Percentiles rank a stretch among this genome's conserved stretches.
Evolutionary conservation across 2,797 vertebrate species (phyloP).

Genomic region (Varecia variegata): DNA sequence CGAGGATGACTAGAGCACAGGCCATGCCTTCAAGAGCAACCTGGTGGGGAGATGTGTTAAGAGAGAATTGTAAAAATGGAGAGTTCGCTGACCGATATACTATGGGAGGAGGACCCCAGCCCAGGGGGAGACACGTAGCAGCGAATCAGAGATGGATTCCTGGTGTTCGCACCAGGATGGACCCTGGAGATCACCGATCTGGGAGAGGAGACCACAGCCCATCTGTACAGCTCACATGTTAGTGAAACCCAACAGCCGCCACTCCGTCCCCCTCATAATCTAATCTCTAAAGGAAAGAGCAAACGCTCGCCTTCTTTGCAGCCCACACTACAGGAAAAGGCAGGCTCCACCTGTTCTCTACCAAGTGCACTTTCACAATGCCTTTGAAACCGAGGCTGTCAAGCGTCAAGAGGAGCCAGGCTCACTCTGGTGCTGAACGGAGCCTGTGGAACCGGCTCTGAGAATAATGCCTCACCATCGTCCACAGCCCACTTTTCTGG

Average conservation of each 20-base stretch:
- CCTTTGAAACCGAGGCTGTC: neutral
- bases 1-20: fast-evolving
- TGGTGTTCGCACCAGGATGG: neutral
- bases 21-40: neutral
- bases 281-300: neutral
- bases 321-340: neutral
- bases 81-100: neutral
- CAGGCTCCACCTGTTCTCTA: neutral
- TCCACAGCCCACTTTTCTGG: neutral
- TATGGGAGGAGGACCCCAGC: too few species aligned
- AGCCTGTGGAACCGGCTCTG: neutral
- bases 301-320: neutral
- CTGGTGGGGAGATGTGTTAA: neutral
- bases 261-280: too few species aligned
- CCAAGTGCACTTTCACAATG: neutral
- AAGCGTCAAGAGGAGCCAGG: fast-evolving
- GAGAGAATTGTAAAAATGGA: neutral
- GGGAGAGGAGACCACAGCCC: neutral
- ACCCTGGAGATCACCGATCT: neutral
- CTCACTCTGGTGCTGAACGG: neutral
- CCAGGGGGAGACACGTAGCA: neutral
- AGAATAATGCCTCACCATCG: neutral
- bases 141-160: neutral
- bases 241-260: neutral
- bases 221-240: neutral